Base-by-base conservation (phyloP, 1,140 invertebrate species). In the Gonatopus flavifemur region DNA sequence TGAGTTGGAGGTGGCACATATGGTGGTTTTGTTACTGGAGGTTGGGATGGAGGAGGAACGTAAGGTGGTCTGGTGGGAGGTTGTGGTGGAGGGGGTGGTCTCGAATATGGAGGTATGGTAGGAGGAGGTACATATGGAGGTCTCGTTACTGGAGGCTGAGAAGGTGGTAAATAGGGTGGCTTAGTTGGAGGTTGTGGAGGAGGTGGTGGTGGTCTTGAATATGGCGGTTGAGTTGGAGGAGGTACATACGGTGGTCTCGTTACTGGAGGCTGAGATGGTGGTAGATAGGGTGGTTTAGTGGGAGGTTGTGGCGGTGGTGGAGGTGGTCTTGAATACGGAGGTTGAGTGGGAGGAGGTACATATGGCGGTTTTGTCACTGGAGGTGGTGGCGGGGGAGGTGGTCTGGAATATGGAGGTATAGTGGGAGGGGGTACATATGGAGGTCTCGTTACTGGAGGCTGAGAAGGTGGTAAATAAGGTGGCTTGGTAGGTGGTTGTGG, bases 341-440 rank as follows among this genome's bases (percentile, higher is more conserved):
- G 43, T 30, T 35, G 40, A 15, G 22, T 7, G 15, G 37, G 33
- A 31, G 49, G 51, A 35, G 37, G 41, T 36, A 48, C 19, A 20
- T 42, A 18, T 21, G 50, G 48, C 45, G 38, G 47, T 49, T 30
- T 52, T 28, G 33, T 24, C 25, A 31, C 49, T n/a, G 45, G 52
- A 22, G 35, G 24, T 10, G 16, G 19, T 20, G 25, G n/a, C 10
- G 52, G 47, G 18, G 53, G 53, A 15, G 52, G 38, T 15, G 52
- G 43, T 35, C 25, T 47, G 13, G 48, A 55, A 3, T 47, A n/a
- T 24, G 52, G 45, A 21, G 41, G 51, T 40, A 30, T 21, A 35
- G 39, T 36, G 16, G 47, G 41, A 7, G 48, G 16, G 19, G 57
- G 39, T 41, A 39, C 18, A 28, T 30, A 32, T 25, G 40, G 22